Percentiles rank a stretch among this genome's conserved stretches.
These are phyloP conservation scores for Carcinoscorpius rotundicauda DNA, from an alignment of 1,140 invertebrate genomes.

Conservation along the genomic window DNA sequence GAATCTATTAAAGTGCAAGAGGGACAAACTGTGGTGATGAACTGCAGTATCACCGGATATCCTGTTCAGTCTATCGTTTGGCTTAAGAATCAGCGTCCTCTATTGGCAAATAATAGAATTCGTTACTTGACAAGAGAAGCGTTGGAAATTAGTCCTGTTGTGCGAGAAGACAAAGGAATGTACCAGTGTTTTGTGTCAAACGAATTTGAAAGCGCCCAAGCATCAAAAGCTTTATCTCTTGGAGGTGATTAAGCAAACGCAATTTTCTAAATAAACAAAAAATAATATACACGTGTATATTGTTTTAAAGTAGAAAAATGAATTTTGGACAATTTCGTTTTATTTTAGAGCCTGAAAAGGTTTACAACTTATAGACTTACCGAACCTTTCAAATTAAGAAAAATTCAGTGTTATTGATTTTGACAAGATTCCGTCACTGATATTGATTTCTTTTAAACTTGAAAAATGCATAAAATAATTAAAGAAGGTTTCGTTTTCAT, in stretches of 20 bases:
- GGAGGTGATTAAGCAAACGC: constrained; percentile 28
- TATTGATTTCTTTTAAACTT: no score
- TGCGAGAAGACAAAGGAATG: constrained; percentile 36
- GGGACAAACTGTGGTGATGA: constrained; percentile 87
- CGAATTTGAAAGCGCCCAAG: constrained; percentile 32
- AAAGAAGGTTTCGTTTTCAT: no score
- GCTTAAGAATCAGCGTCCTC: constrained; percentile 15
- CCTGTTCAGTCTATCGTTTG: constrained; percentile 46
- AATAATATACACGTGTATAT: background rate
- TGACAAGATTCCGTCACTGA: no score
- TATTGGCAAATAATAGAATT: constrained; percentile 18
- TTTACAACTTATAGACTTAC: no score
- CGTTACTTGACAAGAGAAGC: constrained; percentile 13
- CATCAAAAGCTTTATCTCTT: constrained; percentile 30
- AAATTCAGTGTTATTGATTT: no score
- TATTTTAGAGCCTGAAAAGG: no score
- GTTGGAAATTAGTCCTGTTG: constrained; percentile 29
- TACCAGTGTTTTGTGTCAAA: constrained; percentile 36
- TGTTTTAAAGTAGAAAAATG: no score
- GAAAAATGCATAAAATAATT: no score
- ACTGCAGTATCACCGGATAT: constrained; percentile 78
- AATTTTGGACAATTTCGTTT: no score
- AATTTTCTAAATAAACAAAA: background rate
- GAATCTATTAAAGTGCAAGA: constrained; percentile 89
- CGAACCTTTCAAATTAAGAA: no score